Evolutionary conservation across 2,888 invertebrate genomes (phyloP), one percentile per base, ranked within the genome.

Genomic region (Aphidius colemani): DNA sequence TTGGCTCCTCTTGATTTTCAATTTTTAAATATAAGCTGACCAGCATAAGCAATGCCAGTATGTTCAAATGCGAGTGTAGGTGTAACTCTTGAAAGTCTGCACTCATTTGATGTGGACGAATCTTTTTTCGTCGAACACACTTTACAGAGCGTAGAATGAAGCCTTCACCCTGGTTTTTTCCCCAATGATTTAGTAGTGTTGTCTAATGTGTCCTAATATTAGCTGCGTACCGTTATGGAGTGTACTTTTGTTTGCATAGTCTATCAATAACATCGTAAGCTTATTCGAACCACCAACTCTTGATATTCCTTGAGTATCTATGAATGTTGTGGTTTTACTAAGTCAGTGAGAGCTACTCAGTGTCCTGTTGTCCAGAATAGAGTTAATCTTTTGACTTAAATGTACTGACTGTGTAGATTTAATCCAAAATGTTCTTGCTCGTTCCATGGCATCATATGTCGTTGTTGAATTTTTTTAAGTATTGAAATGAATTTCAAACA

Each of bases 231-330:
- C 55, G 41, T 44, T 44, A 41, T 55, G 64, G 10, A 66, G 18
- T 7, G 66, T 66, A 6, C 43, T 8, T 5, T 59, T 66, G n/a
- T 64, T 58, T 13, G 55, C 57, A 10, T n/a, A 13, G 8, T 63
- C 63, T 40, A 45, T 7, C 5, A 7, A 40, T 1, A 63, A 11
- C 30, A 50, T 50, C 39, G 66, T 50, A 18, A 59, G 49, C n/a
- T 59, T 43, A 13, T 66, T 58, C n/a, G 66, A 63, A 7, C 66
- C 65, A n/a, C 66, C 66, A 7, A 66, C 45, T 51, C 66, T 53
- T 10, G 66, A 46, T 9, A 62, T 13, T 11, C 30, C 45, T n/a
- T 57, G 46, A 9, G n/a, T n/a, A 43, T 55, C 55, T 6, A 55
- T 43, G 55, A 43, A 55, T 7, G 55, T 41, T 5, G 55, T 55